A percentile compares a stretch with the other conserved stretches of the same genome.
These are phyloP conservation scores for Tonatia bakeri DNA, from an alignment of 2,113 vertebrate genomes.

Conservation along the genomic window DNA sequence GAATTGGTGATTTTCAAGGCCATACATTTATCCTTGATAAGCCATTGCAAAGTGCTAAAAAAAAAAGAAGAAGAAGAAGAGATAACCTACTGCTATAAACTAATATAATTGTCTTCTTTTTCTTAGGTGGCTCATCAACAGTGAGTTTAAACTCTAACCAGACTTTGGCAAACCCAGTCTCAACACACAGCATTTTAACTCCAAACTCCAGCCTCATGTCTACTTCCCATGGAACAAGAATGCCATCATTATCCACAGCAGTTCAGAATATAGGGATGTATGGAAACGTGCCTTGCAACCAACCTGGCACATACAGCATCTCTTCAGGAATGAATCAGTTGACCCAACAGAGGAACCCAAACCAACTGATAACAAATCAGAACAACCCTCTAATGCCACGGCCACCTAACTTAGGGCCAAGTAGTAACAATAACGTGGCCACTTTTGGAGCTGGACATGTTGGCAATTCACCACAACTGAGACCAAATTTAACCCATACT, in stretches of 20 bases:
- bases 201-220: conserved; percentile 86
- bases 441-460: conserved; percentile 83
- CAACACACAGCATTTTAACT: conserved; percentile 85
- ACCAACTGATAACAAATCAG: conserved; percentile 82
- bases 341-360: conserved; percentile 86
- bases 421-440: conserved; percentile 40
- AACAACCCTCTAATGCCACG: conserved; percentile 85
- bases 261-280: conserved; percentile 85
- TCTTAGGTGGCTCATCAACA: conserved; percentile 78
- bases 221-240: conserved; percentile 82
- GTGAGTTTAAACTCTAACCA: conserved; percentile 85
- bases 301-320: conserved; percentile 76
- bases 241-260: conserved; percentile 79
- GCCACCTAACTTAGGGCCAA: conserved; percentile 76
- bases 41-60: neutral
- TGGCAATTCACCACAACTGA: conserved; percentile 82
- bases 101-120: conserved; percentile 21
- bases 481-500: conserved; percentile 78
- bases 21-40: neutral
- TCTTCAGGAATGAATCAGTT: conserved; percentile 81
- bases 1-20: neutral
- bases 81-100: neutral
- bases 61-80: neutral
- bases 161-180: conserved; percentile 83
- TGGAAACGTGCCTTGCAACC: conserved; percentile 82